Base-by-base conservation (phyloP, 2,888 invertebrate genomes). In the Strigamia transsilvanica region DNA sequence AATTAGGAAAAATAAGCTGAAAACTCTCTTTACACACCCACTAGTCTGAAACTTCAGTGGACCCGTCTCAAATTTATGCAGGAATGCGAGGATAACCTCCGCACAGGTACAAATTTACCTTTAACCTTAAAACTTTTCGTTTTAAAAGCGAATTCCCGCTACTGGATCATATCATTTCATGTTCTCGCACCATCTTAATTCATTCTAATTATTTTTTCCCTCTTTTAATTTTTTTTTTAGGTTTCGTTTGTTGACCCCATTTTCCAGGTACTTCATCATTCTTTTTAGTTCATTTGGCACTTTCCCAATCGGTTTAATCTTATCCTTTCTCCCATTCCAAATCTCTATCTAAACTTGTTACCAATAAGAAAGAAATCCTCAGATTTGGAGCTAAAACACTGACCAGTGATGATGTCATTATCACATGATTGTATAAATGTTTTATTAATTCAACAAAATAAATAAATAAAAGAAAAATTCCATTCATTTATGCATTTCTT, bases 31-130 rank as follows among this genome's bases (percentile, higher is more conserved):
- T n/a, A n/a, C n/a, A n/a, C n/a, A n/a, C n/a, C n/a, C 46, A 41
- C 5, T 56, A 61, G 61, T 23, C 23, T 23, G 21, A 21, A 61
- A 61, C 23, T 61, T 61, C 23, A 61, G 21, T 61, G 61, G 61
- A 61, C 61, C 21, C 23, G 61, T 61, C 61, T 61, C 61, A 61
- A 61, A 61, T 61, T 61, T 61, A 61, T 61, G 61, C 61, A 61
- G 61, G 61, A 61, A 61, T 61, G 61, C 23, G 61, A 46, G 46
- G 46, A 46, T 61, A 61, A 23, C 61, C 61, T 61, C 61, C 18
- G 23, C 61, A 21, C 61, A 61, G 61, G 61, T 21, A 23, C 23
- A 23, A 61, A 23, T 61, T 61, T 61, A 61, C 61, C 61, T 61
- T 21, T 21, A 61, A 61, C 61, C 61, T 61, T 61, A 61, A 46